phyloP scores from a whole-genome alignment of 2,797 vertebrate species.

The Coregonus suidteri region DNA sequence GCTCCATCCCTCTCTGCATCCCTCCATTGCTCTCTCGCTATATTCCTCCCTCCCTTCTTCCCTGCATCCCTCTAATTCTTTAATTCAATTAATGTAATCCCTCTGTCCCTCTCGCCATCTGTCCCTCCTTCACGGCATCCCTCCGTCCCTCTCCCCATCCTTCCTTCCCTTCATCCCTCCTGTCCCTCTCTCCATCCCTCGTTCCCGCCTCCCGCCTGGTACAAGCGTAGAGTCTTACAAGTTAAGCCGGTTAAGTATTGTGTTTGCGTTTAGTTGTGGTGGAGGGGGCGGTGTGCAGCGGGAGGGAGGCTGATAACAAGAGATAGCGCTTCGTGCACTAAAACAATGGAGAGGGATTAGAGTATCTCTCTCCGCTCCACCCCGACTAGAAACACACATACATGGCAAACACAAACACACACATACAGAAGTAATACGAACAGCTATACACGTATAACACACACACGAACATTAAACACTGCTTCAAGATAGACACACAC shows the following conservation, averaged over 20 bases:
- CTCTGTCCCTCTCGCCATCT: not conserved
- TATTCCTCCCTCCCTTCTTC: too few species aligned
- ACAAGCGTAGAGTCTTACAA: conserved; percentile 10
- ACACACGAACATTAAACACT: not conserved
- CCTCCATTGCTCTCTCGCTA: too few species aligned
- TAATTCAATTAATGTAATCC: too few species aligned
- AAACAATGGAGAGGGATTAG: conserved; percentile 33
- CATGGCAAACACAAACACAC: not conserved
- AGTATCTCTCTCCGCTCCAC: conserved; percentile 1
- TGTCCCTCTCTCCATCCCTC: not conserved
- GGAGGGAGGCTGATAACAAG: conserved; percentile 15
- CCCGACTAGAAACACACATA: not conserved
- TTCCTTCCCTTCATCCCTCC: not conserved
- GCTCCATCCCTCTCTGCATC: too few species aligned
- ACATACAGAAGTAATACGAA: too few species aligned
- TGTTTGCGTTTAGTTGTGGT: conserved; percentile 30
- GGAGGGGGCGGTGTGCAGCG: conserved; percentile 1
- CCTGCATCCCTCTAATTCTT: too few species aligned
- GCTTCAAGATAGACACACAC: too few species aligned
- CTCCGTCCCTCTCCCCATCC: not conserved
- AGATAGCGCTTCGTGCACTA: not conserved
- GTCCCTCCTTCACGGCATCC: not conserved
- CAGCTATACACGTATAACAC: too few species aligned
- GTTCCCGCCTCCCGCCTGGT: not conserved
- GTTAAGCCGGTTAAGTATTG: conserved; percentile 39